phyloP scores from a whole-genome alignment of 2,113 vertebrate species.

The Sula dactylatra region DNA sequence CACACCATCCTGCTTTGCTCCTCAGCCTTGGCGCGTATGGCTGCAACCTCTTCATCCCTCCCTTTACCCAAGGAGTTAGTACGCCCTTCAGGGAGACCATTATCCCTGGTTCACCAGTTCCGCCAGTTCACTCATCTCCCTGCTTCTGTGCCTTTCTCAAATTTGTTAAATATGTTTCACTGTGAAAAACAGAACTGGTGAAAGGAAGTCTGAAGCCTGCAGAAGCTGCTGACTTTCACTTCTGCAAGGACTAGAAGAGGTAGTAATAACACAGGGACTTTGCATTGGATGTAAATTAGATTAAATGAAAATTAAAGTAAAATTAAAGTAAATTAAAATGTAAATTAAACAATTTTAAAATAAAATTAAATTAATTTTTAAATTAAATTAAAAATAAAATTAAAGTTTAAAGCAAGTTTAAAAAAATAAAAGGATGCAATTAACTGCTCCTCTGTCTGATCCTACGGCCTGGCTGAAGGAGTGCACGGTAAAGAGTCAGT shows the following conservation, averaged over 20 bases:
- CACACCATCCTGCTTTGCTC: background rate
- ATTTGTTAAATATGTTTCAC: background rate
- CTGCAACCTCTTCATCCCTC: background rate
- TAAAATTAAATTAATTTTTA: too few relatives aligned
- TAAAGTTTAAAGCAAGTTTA: too few relatives aligned
- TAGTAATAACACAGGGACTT: background rate
- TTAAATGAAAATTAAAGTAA: too few relatives aligned
- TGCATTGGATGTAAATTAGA: too few relatives aligned
- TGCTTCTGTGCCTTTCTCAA: background rate
- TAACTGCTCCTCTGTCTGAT: background rate
- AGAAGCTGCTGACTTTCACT: background rate
- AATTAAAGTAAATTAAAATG: too few relatives aligned
- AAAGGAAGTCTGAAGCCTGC: background rate
- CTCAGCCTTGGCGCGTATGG: fast-evolving
- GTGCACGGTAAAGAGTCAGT: background rate
- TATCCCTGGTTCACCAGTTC: background rate
- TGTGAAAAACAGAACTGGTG: background rate
- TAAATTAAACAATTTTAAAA: too few relatives aligned
- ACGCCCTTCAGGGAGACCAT: background rate
- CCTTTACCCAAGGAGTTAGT: background rate
- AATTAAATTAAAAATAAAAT: too few relatives aligned
- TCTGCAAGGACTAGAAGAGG: background rate
- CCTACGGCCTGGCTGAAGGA: background rate
- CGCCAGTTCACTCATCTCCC: background rate
- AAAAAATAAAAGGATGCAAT: background rate